Percentiles rank a stretch among this genome's conserved stretches.
Evolutionary conservation across 2,113 vertebrate genomes (phyloP).

Genomic region (Pangasianodon gigas): DNA sequence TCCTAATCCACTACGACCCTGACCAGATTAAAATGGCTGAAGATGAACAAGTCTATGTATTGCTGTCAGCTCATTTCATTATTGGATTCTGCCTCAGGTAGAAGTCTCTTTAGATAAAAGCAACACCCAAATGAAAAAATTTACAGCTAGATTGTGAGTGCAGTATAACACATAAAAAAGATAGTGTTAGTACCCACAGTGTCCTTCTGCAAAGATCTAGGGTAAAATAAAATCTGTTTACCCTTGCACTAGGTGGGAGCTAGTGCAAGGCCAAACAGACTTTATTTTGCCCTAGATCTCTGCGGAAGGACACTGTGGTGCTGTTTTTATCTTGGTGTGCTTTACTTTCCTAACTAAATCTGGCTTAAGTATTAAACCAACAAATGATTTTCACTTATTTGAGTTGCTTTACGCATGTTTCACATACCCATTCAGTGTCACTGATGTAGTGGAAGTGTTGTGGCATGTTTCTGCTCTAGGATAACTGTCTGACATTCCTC

Average conservation of each 20-base stretch:
- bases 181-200: neutral
- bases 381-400: neutral
- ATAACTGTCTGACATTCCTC: slow-evolving; percentile 61
- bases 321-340: neutral
- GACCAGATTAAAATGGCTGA: no score
- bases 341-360: neutral
- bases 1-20: no score
- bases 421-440: slow-evolving; percentile 1
- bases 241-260: neutral
- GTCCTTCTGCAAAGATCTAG: neutral
- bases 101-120: neutral
- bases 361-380: neutral
- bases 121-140: neutral
- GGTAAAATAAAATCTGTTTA: neutral
- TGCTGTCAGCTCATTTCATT: neutral
- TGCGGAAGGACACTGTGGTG: neutral
- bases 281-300: neutral
- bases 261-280: neutral
- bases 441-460: slow-evolving; percentile 17
- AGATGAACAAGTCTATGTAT: neutral
- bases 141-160: neutral
- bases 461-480: slow-evolving; percentile 41
- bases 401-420: neutral
- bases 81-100: neutral
- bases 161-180: neutral